These are phyloP conservation scores for Amphipoea oculea DNA, from an alignment of 2,888 invertebrate species.

Conservation along the genomic window DNA sequence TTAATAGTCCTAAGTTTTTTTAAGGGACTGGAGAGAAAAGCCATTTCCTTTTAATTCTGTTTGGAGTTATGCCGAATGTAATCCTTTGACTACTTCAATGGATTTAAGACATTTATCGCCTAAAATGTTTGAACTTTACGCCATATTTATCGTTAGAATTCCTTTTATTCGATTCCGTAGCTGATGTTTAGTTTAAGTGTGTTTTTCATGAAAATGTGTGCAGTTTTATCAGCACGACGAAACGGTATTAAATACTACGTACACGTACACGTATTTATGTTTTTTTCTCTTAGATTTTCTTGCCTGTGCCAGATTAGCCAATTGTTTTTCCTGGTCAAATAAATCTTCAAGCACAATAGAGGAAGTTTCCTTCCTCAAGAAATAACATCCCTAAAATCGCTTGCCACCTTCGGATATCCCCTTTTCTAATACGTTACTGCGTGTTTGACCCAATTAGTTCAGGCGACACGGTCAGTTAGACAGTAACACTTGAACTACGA, in stretches of 20 bases:
- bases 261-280: no score
- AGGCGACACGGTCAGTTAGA: neutral
- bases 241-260: neutral
- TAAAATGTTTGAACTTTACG: no score
- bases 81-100: neutral
- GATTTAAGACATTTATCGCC: neutral
- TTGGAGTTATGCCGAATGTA: neutral
- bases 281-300: neutral
- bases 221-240: conserved; percentile 38
- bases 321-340: neutral
- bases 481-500: neutral
- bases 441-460: neutral
- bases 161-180: conserved; percentile 3
- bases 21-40: neutral
- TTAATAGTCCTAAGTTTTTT: conserved; percentile 11
- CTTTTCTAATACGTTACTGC: neutral
- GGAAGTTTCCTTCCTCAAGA: neutral
- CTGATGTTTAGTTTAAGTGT: conserved; percentile 2
- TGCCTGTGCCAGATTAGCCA: neutral
- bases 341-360: neutral
- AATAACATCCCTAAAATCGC: neutral
- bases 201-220: conserved; percentile 19
- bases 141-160: neutral
- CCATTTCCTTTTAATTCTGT: conserved; percentile 9
- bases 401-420: neutral